Evolutionary conservation across 92 coral and sea anemone genomes (phyloP), one percentile per base, ranked within the genome.

Genomic region (Siderastrea radians): DNA sequence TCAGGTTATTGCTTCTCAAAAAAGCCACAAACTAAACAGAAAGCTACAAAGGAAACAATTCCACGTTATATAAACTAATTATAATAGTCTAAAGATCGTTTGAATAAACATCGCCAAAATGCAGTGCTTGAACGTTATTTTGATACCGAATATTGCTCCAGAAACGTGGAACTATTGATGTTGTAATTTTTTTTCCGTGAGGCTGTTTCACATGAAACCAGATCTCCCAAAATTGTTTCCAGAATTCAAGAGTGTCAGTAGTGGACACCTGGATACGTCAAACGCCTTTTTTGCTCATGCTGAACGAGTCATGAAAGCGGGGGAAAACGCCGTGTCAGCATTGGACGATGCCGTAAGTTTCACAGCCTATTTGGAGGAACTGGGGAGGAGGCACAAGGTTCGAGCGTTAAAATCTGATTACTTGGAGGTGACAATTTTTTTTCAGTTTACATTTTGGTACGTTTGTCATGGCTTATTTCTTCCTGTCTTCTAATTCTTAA

Each of bases 231-330:
- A 75, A 60, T 82, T 94, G 26, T 96, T 96, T 68, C 99, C 99
- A 9, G 96, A 96, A 75, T 96, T 96, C 83, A 91, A 88, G 38
- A 26, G 38, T 26, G 38, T 26, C 38, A 72, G 92, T 88, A 16
- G 86, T 91, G 13, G 86, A 74, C 16, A 81, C 87, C 7, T 73
- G 85, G 15, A 92, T 92, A 46, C 90, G 94, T 3, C 89, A 94
- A 58, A 89, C 12, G 91, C 94, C 5, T 46, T 96, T 9, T 84
- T 90, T 70, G 98, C 98, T 11, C 99, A 96, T 77, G 93, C 95
- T 2, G 92, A 94, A 72, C 96, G 99, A 11, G 91, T 94, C 16
- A 91, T 96, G 93, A 96, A 95, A 72, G 99, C 98, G 5, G 90
- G 94, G 16, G 96, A 96, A 61, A 96, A 96, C 71, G 97, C 98